phyloP scores from a whole-genome alignment of 2,113 vertebrate genomes.

The Callocephalon fimbriatum region DNA sequence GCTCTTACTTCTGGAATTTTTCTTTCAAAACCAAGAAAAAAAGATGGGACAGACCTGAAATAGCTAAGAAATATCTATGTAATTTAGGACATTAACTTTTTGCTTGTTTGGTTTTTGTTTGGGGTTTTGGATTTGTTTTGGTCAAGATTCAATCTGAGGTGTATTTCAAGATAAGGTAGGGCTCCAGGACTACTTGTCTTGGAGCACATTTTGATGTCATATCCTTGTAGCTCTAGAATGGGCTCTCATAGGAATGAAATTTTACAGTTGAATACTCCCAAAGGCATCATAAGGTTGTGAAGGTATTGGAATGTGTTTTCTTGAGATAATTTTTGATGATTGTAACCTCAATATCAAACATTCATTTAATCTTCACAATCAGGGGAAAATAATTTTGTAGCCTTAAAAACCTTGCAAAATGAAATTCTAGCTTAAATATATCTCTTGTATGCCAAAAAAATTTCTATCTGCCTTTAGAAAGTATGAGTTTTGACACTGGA shows the following conservation, averaged over 20 bases:
- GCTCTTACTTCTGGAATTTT: neutral
- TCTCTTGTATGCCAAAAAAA: neutral
- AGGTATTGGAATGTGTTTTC: neutral
- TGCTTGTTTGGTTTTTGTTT: accelerated
- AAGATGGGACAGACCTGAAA: accelerated
- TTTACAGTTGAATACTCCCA: neutral
- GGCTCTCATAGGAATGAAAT: neutral
- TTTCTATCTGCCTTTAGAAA: neutral
- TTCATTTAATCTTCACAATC: neutral
- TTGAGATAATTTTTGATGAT: neutral
- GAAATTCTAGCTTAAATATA: neutral
- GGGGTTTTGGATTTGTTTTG: neutral
- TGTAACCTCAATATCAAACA: neutral
- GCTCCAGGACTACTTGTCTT: accelerated
- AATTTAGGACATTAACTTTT: accelerated
- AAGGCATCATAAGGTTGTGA: neutral
- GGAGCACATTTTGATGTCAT: neutral
- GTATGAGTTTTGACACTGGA: neutral
- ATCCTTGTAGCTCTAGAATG: neutral
- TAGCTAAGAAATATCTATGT: accelerated
- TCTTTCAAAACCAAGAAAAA: neutral
- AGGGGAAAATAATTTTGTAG: accelerated
- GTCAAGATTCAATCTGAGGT: neutral
- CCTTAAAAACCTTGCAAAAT: neutral
- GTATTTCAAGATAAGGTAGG: neutral